These are phyloP conservation scores for Trissolcus brochymenae DNA, from an alignment of 2,888 invertebrate species.

Conservation along the genomic window DNA sequence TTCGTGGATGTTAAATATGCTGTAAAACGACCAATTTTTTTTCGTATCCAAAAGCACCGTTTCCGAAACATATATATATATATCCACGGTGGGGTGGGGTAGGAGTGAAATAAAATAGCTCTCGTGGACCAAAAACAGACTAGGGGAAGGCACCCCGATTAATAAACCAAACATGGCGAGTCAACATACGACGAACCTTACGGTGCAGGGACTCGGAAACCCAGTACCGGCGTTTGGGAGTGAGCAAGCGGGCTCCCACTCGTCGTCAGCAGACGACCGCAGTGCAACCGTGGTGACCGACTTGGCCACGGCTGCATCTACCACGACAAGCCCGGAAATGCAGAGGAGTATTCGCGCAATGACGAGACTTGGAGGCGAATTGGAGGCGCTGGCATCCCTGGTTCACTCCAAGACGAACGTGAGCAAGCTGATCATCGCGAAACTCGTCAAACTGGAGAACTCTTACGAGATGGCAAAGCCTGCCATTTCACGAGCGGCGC, in stretches of 20 bases:
- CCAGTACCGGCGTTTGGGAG: conserved; percentile 4
- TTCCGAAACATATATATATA: too few species aligned
- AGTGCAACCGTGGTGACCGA: conserved; percentile 18
- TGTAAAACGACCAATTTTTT: too few species aligned
- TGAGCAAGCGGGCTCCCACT: conserved; percentile 17
- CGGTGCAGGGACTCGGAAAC: conserved; percentile 3
- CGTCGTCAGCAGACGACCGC: conserved; percentile 31
- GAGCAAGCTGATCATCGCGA: not conserved
- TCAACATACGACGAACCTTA: conserved; percentile 1
- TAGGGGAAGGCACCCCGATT: too few species aligned
- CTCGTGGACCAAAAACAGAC: too few species aligned
- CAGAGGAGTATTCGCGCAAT: not conserved
- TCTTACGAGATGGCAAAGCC: not conserved
- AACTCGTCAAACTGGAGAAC: not conserved
- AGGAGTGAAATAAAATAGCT: too few species aligned
- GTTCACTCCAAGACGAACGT: not conserved
- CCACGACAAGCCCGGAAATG: conserved; percentile 10
- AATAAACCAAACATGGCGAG: too few species aligned
- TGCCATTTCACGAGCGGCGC: not conserved
- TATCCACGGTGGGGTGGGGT: too few species aligned
- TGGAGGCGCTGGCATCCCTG: not conserved
- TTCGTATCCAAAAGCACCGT: too few species aligned
- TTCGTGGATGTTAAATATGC: too few species aligned
- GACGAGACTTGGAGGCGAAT: not conserved
- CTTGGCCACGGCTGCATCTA: conserved; percentile 19